phyloP scores from a whole-genome alignment of 1,140 invertebrate genomes.

The Elymnias hypermnestra region DNA sequence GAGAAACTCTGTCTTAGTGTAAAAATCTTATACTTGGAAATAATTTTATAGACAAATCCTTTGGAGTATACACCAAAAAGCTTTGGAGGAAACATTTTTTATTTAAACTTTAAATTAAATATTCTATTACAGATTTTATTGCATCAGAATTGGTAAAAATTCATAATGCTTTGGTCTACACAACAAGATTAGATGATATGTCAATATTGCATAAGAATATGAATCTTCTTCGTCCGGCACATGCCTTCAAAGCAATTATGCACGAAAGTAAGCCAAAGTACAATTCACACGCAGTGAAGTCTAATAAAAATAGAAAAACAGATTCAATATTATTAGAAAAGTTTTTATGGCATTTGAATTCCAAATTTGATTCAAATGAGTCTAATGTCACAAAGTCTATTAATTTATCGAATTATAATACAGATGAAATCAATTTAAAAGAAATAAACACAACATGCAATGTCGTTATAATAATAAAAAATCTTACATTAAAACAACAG shows the following conservation, averaged over 20 bases:
- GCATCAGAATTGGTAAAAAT: not conserved
- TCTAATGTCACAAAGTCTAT: too few relatives aligned
- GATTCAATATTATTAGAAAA: not conserved
- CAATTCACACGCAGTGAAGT: not conserved
- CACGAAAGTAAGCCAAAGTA: constrained; percentile 16
- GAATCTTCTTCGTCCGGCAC: not conserved
- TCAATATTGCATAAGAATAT: constrained; percentile 12
- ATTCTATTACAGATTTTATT: not conserved
- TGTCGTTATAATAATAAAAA: constrained; percentile 5
- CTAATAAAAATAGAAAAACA: not conserved
- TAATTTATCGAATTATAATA: too few relatives aligned
- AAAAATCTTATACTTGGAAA: too few relatives aligned
- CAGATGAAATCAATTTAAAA: too few relatives aligned
- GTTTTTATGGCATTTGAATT: not conserved
- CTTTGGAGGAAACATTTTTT: not conserved
- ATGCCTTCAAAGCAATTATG: constrained; percentile 10
- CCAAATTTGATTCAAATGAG: too few relatives aligned
- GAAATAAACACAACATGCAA: too few relatives aligned
- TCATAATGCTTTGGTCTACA: constrained; percentile 20
- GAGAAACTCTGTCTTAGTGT: too few relatives aligned
- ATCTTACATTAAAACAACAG: not conserved
- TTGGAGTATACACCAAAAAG: too few relatives aligned
- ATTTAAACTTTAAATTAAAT: not conserved
- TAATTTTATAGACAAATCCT: too few relatives aligned
- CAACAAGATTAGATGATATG: constrained; percentile 36